These are phyloP conservation scores for Colletes gigas DNA, from an alignment of 1,140 invertebrate genomes.

Conservation along the genomic window DNA sequence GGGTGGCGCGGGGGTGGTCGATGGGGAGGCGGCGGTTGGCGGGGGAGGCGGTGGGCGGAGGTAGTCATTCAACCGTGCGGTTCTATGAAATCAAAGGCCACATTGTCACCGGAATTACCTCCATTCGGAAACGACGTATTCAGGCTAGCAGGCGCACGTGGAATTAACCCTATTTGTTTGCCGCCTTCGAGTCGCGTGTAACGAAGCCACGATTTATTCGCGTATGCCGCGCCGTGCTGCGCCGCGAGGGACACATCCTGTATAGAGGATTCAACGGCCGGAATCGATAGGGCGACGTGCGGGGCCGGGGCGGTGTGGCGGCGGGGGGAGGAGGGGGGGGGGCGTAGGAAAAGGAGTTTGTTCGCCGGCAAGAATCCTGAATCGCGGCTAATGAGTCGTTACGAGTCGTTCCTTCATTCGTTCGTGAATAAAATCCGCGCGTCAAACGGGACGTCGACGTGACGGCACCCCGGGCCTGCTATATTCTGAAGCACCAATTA, in stretches of 20 bases:
- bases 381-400: constrained; percentile 66
- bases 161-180: constrained; percentile 81
- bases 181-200: constrained; percentile 74
- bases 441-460: constrained; percentile 33
- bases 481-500: constrained; percentile 24
- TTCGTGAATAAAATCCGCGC: constrained; percentile 40
- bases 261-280: constrained; percentile 49
- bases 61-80: constrained; percentile 75
- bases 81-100: constrained; percentile 81
- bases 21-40: constrained; percentile 38
- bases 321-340: constrained; percentile 6
- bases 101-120: constrained; percentile 81
- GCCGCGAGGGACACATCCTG: constrained; percentile 32
- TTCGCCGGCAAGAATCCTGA: constrained; percentile 62
- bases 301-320: too few species aligned
- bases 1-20: constrained; percentile 45
- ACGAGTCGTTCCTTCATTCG: constrained; percentile 42
- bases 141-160: constrained; percentile 74
- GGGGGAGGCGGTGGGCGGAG: constrained; percentile 52
- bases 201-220: constrained; percentile 78
- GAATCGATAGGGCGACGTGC: constrained; percentile 52
- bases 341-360: constrained; percentile 60
- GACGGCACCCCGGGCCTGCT: constrained; percentile 11
- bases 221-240: constrained; percentile 48
- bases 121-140: constrained; percentile 81